A percentile compares a stretch with the other conserved stretches of the same genome.
Evolutionary conservation across 2,888 invertebrate genomes (phyloP).

Genomic region (Hybos culiciformis): DNA sequence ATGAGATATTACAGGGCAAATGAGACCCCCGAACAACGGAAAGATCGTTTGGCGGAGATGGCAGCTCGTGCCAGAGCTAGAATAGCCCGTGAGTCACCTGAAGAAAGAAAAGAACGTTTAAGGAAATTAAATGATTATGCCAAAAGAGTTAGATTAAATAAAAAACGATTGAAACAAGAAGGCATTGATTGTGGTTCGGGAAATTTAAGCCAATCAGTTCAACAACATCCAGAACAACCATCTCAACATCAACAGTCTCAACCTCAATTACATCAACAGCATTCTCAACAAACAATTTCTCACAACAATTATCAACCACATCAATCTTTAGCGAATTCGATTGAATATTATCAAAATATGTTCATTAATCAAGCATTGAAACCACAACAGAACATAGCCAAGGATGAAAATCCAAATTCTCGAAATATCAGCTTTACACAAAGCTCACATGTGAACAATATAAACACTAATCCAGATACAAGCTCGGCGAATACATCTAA

Average conservation of each 20-base stretch:
- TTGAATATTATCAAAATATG: slow-evolving; percentile 35
- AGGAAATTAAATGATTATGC: slow-evolving; percentile 36
- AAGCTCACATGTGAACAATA: slow-evolving; percentile 14
- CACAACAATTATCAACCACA: slow-evolving; percentile 10
- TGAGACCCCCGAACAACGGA: slow-evolving; percentile 32
- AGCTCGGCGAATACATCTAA: slow-evolving; percentile 23
- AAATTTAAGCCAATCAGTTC: neutral
- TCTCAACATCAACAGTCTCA: slow-evolving; percentile 18
- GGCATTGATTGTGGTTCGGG: no score
- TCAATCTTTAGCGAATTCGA: slow-evolving; percentile 22
- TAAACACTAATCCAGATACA: slow-evolving; percentile 17
- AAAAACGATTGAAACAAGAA: slow-evolving; percentile 31
- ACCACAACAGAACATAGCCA: slow-evolving; percentile 20
- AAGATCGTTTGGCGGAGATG: slow-evolving; percentile 32
- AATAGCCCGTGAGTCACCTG: slow-evolving; percentile 30
- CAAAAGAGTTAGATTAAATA: slow-evolving; percentile 37
- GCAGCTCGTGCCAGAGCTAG: slow-evolving; percentile 33
- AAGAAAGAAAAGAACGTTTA: slow-evolving; percentile 35
- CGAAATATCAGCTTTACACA: slow-evolving; percentile 16
- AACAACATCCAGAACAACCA: slow-evolving; percentile 31
- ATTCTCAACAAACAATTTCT: slow-evolving; percentile 18
- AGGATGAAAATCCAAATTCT: slow-evolving; percentile 18
- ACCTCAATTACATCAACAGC: slow-evolving; percentile 18
- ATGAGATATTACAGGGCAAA: slow-evolving; percentile 34
- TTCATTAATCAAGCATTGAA: slow-evolving; percentile 30